These are phyloP conservation scores for Notarius lentiginosus DNA, from an alignment of 2,113 vertebrate genomes.

Conservation along the genomic window DNA sequence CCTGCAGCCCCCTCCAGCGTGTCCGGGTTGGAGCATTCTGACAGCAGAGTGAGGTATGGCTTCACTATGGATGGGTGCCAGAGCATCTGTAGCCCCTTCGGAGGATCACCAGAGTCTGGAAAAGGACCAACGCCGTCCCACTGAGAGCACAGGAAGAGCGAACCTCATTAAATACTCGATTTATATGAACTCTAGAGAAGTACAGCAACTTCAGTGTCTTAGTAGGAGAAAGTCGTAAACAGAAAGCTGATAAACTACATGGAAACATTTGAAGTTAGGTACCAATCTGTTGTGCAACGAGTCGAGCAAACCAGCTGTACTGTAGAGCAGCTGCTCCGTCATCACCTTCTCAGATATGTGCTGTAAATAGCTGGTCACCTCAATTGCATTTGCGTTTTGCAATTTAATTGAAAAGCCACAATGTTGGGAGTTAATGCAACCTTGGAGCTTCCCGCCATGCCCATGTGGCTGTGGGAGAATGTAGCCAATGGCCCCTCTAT, in stretches of 20 bases:
- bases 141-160: conserved; percentile 70
- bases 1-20: conserved; percentile 95
- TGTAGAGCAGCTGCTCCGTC: conserved; percentile 1
- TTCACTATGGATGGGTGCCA: conserved; percentile 98
- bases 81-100: conserved; percentile 97
- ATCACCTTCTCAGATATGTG: conserved; percentile 36
- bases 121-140: conserved; percentile 96
- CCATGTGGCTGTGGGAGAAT: conserved; percentile 37
- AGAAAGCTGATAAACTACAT: background rate
- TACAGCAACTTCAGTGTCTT: background rate
- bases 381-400: background rate
- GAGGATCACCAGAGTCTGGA: conserved; percentile 91
- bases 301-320: conserved; percentile 24
- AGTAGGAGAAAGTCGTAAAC: background rate
- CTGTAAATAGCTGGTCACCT: conserved; percentile 25
- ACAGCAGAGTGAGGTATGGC: conserved; percentile 97
- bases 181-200: conserved; percentile 1
- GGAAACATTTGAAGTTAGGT: background rate
- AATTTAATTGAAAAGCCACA: conserved; percentile 46
- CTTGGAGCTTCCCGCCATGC: conserved; percentile 47
- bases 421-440: conserved; percentile 31
- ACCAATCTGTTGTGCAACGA: conserved; percentile 11
- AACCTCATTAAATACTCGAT: conserved; percentile 34
- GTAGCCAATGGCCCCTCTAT: conserved; percentile 42
- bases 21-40: conserved; percentile 96